Base-by-base conservation (phyloP, 2,888 invertebrate species). In the Agriotes lineatus region DNA sequence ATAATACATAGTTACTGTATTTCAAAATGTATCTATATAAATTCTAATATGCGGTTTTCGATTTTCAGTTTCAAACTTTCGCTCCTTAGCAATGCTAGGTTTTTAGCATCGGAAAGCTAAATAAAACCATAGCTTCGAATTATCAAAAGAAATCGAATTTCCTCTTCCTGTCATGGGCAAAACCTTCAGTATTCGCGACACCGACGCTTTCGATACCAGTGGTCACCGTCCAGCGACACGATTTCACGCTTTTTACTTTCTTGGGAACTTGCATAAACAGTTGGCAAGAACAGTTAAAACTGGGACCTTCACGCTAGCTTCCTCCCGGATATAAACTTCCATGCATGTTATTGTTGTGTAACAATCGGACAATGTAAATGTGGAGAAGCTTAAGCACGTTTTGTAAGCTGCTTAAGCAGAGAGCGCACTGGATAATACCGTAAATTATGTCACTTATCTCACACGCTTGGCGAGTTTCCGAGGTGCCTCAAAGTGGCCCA, bases 201-300 rank as follows among this genome's bases (percentile, higher is more conserved):
- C 42, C 16, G 9, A 14, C 25, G 25, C n/a, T 18, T 48, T 12
- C 2, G 5, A 1, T 12, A 19, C 48, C 20, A 48, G 22, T 48
- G 12, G n/a, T n/a, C n/a, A n/a, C n/a, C n/a, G n/a, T n/a, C n/a
- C n/a, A 22, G 19, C 6, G 22, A 48, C 12, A 22, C 22, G 12
- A n/a, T 20, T 45, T 22, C 22, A 48, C 48, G 48, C 48, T 48
- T 20, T 22, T 48, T 48, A 48, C 20, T 22, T 48, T 19, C 45
- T 9, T 45, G 19, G 4, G 10, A 45, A 45, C 20, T 25, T 48
- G 48, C 9, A 10, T 22, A 48, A 20, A 18, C 16, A 14, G 12
- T 6, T 42, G 9, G 3, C 18, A 42, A 5, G 6, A 48, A 20
- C 22, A 48, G 48, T 48, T 48, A 2, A 48, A 48, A 45, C 14